Evolutionary conservation across 2,888 invertebrate genomes (phyloP), one percentile per base, ranked within the genome.

Genomic region (Macrostomum cliftonense): DNA sequence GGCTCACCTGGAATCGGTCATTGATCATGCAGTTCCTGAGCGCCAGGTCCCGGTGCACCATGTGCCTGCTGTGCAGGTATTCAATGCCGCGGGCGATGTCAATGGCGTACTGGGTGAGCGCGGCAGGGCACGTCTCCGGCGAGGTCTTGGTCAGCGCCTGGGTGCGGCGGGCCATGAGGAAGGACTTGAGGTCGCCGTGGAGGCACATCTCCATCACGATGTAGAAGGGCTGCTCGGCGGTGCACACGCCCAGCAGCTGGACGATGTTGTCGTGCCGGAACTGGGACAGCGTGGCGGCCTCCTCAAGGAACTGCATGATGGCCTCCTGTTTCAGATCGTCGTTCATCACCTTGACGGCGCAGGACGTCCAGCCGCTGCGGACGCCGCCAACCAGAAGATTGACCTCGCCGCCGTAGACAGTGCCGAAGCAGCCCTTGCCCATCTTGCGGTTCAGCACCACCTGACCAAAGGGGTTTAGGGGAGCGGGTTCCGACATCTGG

Each of bases 151-250:
- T 28, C 28, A 28, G 28, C 28, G 28, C 28, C 28, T 28, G 28
- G 28, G 28, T 28, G 28, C 88, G 77, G 55, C 88, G 77, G 13
- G 83, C 84, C 55, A 88, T 69, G 50, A 89, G 74, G 70, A 80
- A 89, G 11, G 82, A 85, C 71, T 87, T 88, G 56, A 89, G 72
- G 67, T 89, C 88, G 19, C 76, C 89, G 64, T 87, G 85, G 37
- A 88, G 72, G 83, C 87, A 83, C 63, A 85, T 86, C 68, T 89
- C 88, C 87, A 89, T 88, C 12, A 89, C 79, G 1, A 83, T 83
- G 63, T 83, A 82, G 42, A 87, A 81, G 0, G 88, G 87, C 61
- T 86, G 85, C 43, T 77, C 79, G 28, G 28, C 28, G 28, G 28
- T 28, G 59, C 85, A 83, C 12, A 89, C 86, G 1, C 82, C 88